phyloP scores from a whole-genome alignment of 2,888 invertebrate genomes.

The Chironomus tentans region DNA sequence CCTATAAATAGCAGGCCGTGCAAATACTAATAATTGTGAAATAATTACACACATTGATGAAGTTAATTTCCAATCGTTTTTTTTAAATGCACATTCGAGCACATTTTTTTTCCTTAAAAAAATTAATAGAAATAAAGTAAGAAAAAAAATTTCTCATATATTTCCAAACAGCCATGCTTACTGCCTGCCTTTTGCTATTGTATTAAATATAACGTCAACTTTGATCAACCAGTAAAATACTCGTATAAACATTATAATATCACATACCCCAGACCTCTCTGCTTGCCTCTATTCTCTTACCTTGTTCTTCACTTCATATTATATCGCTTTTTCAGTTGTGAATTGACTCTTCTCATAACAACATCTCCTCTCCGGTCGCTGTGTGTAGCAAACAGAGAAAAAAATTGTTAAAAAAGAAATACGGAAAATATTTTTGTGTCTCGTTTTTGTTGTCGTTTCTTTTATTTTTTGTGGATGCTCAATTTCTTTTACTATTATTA shows the following conservation, averaged over 20 bases:
- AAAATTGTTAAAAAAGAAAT: not conserved
- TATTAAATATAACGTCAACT: slow-evolving; percentile 27
- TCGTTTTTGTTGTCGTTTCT: not conserved
- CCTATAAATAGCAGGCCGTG: not conserved
- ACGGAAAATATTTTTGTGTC: slow-evolving; percentile 3
- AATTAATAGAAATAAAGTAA: not conserved
- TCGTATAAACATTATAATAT: slow-evolving; percentile 27
- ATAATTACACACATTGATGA: not conserved
- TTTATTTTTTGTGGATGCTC: not conserved
- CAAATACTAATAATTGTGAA: not conserved
- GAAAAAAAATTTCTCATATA: slow-evolving; percentile 1
- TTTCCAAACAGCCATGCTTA: not conserved
- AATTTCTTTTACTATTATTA: not conserved
- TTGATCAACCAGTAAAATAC: slow-evolving; percentile 27
- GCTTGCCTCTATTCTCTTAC: slow-evolving; percentile 23
- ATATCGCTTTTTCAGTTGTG: slow-evolving; percentile 25
- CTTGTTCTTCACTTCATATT: slow-evolving; percentile 24
- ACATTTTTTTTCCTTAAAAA: not conserved
- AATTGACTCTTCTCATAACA: slow-evolving; percentile 27
- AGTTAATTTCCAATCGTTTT: not conserved
- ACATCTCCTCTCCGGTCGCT: slow-evolving; percentile 24
- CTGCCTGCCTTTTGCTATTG: slow-evolving; percentile 5
- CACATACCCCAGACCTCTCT: slow-evolving; percentile 23
- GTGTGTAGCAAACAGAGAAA: not conserved
- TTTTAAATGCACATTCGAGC: not conserved